Evolutionary conservation across 2,113 vertebrate species (phyloP), one percentile per base, ranked within the genome.

Genomic region (Sapayoa aenigma): DNA sequence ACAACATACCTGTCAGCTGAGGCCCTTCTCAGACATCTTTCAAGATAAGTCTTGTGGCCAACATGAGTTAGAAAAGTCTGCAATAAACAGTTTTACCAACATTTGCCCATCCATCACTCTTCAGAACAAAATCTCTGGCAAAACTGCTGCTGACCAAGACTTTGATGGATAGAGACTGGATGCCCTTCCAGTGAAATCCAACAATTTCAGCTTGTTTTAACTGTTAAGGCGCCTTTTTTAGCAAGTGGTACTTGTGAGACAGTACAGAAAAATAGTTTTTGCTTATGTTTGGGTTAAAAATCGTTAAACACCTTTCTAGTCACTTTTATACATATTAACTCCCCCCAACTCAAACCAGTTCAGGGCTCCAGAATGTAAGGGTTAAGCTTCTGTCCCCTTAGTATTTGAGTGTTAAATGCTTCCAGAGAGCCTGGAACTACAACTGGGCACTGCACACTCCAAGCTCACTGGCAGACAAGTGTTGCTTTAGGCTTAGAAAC

Each of bases 401-500:
- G 31, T 5, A 25, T 52, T 72, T 35, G 84, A 73, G 67, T 39
- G 80, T 76, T 94, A 90, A 96, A 81, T n/a, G n/a, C 72, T 95
- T 96, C 90, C 94, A 95, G 86, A 90, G 83, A 53, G 84, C 41
- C 86, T 95, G 94, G 76, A 95, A 84, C 85, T 87, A 33, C 77
- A 65, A 37, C 69, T 82, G 93, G 92, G 95, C 95, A 96, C 86
- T 20, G 66, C 80, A 92, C 18, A 28, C 93, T 87, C 75, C 6
- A 14, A 76, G 80, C 69, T 81, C 53, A 93, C 95, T 97, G 96
- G 94, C 96, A 96, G 71, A 49, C 73, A 60, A 89, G 73, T 95
- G 92, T 97, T 97, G 88, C 92, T 97, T 94, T 97, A 96, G 94
- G 95, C 94, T 96, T 89, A n/a, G 60, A 90, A 95, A 92, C 5